A percentile compares a stretch with the other conserved stretches of the same genome.
Evolutionary conservation across 2,888 invertebrate genomes (phyloP).

Genomic region (Ischnus inquisitorius): DNA sequence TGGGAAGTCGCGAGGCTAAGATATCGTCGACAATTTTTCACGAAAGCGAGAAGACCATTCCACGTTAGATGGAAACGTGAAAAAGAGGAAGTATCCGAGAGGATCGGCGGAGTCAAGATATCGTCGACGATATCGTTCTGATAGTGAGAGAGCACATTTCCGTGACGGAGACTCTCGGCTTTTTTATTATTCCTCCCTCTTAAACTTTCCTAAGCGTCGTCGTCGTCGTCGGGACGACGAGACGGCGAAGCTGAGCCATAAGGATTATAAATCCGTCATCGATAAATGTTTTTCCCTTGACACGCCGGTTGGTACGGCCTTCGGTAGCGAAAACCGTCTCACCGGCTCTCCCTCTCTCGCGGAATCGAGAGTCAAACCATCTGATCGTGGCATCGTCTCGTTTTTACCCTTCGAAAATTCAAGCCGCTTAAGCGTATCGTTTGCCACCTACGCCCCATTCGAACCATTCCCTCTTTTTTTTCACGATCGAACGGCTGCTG

Average conservation of each 20-base stretch:
- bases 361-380: constrained; percentile 40
- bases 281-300: constrained; percentile 52
- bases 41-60: not conserved
- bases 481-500: not conserved
- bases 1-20: constrained; percentile 2
- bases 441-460: not conserved
- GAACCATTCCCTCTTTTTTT: constrained; percentile 9
- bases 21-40: constrained; percentile 8
- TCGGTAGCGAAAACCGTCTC: not conserved
- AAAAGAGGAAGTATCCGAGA: not conserved
- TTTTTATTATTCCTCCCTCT: not conserved
- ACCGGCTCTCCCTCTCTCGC: constrained; percentile 14
- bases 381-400: constrained; percentile 17
- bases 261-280: constrained; percentile 60
- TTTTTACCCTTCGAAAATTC: constrained; percentile 48
- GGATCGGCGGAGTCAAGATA: constrained; percentile 12
- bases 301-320: constrained; percentile 25
- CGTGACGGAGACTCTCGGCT: not conserved
- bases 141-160: constrained; percentile 13
- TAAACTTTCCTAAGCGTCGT: constrained; percentile 8
- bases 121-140: constrained; percentile 3
- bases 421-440: constrained; percentile 2
- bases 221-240: not conserved
- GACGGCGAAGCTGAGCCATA: too few relatives aligned
- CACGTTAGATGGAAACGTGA: not conserved